Base-by-base conservation (phyloP, 2,888 invertebrate genomes). In the Lasioglossum oenotherae region DNA sequence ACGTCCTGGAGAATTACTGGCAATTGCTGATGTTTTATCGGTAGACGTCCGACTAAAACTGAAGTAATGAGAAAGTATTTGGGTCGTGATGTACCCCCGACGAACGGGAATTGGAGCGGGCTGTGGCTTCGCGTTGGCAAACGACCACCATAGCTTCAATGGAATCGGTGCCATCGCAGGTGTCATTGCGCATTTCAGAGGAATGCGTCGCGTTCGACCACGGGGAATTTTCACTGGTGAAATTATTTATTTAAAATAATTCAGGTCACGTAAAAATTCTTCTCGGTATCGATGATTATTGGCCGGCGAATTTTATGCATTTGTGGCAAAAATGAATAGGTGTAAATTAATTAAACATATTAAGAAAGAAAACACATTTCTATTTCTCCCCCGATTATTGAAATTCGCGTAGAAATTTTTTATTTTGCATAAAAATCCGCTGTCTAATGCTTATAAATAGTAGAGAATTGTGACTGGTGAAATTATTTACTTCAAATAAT, bases 151-250 rank as follows among this genome's bases (percentile, higher is more conserved):
- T 60, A 95, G 95, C 5, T 87, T 96, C 57, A 95, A 95, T 53
- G 95, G 95, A 5, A 91, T 96, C 8, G 94, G 95, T 74, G 96
- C 96, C 12, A 92, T 94, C 0, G 94, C 95, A 2, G 94, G 95
- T 1, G 95, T 95, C 5, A 93, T 96, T 87, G 93, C 96, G 14
- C 95, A 96, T 41, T 95, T 96, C 14, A 96, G 96, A 31, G 96
- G 96, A 74, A 92, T 96, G 78, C 96, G 95, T 96, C 67, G 95
- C 95, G 76, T 93, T 89, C 16, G 84, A 91, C 8, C 80, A 83
- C 0, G 19, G 89, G 1, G 31, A 88, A 72, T 84, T 92, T 4
- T n/a, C n/a, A 4, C 12, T 4, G n/a, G 57, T 12, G 1, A 12
- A 57, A 57, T 57, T n/a, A 10, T n/a, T n/a, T 10, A 57, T 57